Evolutionary conservation across 2,113 vertebrate genomes (phyloP), one percentile per base, ranked within the genome.

Genomic region (Macquaria australasica): DNA sequence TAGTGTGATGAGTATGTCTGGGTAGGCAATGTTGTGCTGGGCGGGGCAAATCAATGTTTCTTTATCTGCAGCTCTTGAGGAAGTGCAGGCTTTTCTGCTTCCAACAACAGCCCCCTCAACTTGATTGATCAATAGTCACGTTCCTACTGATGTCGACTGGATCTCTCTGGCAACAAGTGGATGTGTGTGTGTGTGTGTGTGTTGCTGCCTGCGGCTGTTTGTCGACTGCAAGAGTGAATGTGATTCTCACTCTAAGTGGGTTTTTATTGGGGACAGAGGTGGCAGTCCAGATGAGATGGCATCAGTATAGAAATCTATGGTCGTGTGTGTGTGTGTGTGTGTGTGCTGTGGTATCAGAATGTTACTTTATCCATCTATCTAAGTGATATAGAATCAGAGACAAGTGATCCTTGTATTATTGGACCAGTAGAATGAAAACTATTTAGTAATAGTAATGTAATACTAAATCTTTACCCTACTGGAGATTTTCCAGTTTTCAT

Each of bases 41-140:
- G 82, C 43, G 31, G 74, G 68, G 70, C 41, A 89, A 88, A 94
- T 95, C 87, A 41, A 93, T 94, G 84, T 77, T 86, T 88, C 82
- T 83, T 87, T 84, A 88, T 90, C 87, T 89, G 81, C 90, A 86
- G 93, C 92, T 91, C 85, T 79, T 85, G 63, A 80, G 79, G 74
- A 94, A 91, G 75, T 82, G 82, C 85, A 74, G 73, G 37, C 48
- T 48, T 86, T 85, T 90, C 87, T 84, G 62, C 77, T 72, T 79
- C 75, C 73, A 81, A 73, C 85, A 88, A 88, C 81, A 67, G 69
- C 55, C 63, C 53, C 45, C 78, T 91, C 84, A 71, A 48, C 64
- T 48, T 76, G 69, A 90, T 79, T 85, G 83, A 94, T 92, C 83
- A 66, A 78, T 60, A 56, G 28, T 71, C 84, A 76, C 28, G 4